Percentiles rank a stretch among this genome's conserved stretches.
These are phyloP conservation scores for Phymanthus crucifer DNA, from an alignment of 92 coral and sea anemone species.

Conservation along the genomic window DNA sequence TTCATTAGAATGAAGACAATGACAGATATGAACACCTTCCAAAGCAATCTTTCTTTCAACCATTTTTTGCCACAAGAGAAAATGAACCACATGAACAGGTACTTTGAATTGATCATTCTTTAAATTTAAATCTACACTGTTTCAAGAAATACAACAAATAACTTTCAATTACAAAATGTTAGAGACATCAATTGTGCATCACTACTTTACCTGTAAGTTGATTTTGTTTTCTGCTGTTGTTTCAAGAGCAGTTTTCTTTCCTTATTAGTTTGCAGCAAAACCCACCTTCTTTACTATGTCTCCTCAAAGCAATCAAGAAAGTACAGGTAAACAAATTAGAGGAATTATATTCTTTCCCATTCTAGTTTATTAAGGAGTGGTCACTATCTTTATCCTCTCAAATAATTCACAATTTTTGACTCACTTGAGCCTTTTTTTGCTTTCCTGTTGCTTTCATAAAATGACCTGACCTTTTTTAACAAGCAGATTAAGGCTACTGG, in stretches of 20 bases:
- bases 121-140: background rate
- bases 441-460: too few species aligned
- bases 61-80: slow-evolving; percentile 24
- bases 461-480: too few species aligned
- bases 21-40: background rate
- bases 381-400: background rate
- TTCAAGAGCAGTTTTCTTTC: background rate
- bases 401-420: too few species aligned
- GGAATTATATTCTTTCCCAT: background rate
- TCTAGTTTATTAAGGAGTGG: background rate
- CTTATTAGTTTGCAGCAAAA: slow-evolving; percentile 19
- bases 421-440: too few species aligned
- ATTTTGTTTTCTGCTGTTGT: background rate
- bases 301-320: slow-evolving; percentile 9
- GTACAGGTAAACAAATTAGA: slow-evolving; percentile 3
- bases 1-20: background rate
- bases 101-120: too few species aligned
- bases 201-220: background rate
- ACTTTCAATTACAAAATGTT: background rate
- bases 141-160: background rate
- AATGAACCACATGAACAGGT: slow-evolving; percentile 20
- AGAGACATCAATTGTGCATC: background rate
- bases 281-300: slow-evolving; percentile 24
- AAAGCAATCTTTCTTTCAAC: slow-evolving; percentile 24
- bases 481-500: too few species aligned